A percentile compares a stretch with the other conserved stretches of the same genome.
Evolutionary conservation across 2,797 vertebrate species (phyloP).

Genomic region (Cryptoblepharus egeriae): DNA sequence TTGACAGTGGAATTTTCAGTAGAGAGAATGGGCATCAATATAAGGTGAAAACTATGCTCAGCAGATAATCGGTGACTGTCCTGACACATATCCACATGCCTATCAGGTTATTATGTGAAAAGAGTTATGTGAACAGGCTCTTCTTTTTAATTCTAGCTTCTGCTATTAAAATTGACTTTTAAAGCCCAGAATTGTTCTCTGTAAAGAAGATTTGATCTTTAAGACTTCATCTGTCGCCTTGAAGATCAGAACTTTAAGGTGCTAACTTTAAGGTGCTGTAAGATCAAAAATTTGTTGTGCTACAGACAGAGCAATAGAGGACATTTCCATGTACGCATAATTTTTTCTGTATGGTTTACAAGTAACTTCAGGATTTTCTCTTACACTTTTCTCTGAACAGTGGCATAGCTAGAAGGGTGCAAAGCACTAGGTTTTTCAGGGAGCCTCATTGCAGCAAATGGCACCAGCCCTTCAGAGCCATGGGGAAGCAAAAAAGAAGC

Average conservation of each 20-base stretch:
- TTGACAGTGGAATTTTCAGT: no score
- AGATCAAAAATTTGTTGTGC: neutral
- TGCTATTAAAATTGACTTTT: neutral
- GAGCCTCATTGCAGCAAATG: no score
- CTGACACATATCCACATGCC: neutral
- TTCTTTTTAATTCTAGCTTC: neutral
- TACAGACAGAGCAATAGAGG: neutral
- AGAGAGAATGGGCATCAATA: neutral
- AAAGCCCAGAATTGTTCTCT: neutral
- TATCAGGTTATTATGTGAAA: neutral
- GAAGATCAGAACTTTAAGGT: neutral
- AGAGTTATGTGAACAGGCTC: neutral
- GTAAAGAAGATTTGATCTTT: neutral
- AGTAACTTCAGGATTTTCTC: neutral
- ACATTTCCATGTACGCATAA: neutral
- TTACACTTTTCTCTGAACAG: neutral
- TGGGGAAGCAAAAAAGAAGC: no score
- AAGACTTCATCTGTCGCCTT: neutral
- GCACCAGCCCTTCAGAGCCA: no score
- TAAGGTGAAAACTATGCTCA: neutral
- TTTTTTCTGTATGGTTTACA: neutral
- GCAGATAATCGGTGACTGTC: neutral
- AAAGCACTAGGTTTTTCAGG: neutral
- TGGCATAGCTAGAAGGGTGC: neutral
- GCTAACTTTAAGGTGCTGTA: accelerated